A percentile compares a stretch with the other conserved stretches of the same genome.
These are phyloP conservation scores for Argopecten irradians DNA, from an alignment of 1,140 invertebrate genomes.

Conservation along the genomic window DNA sequence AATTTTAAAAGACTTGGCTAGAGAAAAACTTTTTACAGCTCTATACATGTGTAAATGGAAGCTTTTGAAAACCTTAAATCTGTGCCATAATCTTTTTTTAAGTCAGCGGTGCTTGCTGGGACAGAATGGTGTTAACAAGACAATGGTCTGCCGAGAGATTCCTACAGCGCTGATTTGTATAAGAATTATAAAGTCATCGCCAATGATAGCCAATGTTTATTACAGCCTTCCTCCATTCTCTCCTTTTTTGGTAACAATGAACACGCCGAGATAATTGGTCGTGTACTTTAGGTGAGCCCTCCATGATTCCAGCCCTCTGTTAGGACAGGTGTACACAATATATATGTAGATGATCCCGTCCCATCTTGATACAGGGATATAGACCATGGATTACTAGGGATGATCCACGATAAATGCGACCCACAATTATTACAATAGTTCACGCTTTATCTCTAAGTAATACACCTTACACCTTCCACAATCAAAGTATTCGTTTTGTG, in stretches of 20 bases:
- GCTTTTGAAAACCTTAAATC: background rate
- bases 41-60: background rate
- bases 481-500: background rate
- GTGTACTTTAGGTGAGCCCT: background rate
- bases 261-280: background rate
- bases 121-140: background rate
- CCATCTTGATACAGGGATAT: background rate
- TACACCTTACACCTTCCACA: background rate
- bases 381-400: background rate
- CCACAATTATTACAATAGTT: background rate
- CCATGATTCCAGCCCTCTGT: no score
- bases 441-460: background rate
- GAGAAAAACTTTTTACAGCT: background rate
- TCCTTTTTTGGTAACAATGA: background rate
- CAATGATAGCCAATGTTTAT: background rate
- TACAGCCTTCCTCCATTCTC: background rate
- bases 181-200: slow-evolving; percentile 7
- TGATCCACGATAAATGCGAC: background rate
- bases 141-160: background rate
- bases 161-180: background rate
- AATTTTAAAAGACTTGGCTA: slow-evolving; percentile 18
- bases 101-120: background rate
- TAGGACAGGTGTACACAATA: no score
- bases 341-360: background rate
- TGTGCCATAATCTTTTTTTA: background rate